Percentiles rank a stretch among this genome's conserved stretches.
These are phyloP conservation scores for Drosophila miranda DNA, from an alignment of 1,140 invertebrate genomes.

Conservation along the genomic window DNA sequence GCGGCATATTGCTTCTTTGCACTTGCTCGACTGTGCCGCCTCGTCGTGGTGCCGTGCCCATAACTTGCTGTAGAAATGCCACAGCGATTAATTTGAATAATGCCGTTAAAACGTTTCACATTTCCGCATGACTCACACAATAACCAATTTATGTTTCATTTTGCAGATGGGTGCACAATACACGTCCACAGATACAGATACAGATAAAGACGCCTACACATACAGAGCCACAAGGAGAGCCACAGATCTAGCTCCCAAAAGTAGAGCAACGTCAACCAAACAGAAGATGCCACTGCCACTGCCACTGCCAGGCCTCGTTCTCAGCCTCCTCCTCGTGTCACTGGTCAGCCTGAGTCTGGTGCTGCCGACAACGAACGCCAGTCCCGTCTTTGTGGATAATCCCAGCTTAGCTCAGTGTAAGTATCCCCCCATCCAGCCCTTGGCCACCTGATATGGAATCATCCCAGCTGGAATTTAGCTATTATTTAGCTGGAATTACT, in stretches of 20 bases:
- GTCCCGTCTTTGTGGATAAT: slow-evolving; percentile 81
- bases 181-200: slow-evolving; percentile 28
- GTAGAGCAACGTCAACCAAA: slow-evolving; percentile 20
- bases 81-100: slow-evolving; percentile 52
- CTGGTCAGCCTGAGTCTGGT: slow-evolving; percentile 54
- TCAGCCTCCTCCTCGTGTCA: slow-evolving; percentile 47
- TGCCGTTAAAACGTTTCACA: slow-evolving; percentile 59
- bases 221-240: slow-evolving; percentile 33
- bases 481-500: slow-evolving; percentile 45
- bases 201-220: slow-evolving; percentile 21
- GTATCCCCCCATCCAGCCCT: slow-evolving; percentile 32
- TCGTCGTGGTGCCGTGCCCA: slow-evolving; percentile 41
- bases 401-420: slow-evolving; percentile 82
- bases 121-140: slow-evolving; percentile 53
- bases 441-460: slow-evolving; percentile 6
- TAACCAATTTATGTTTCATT: slow-evolving; percentile 7
- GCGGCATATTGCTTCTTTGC: slow-evolving; percentile 58
- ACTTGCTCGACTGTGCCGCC: slow-evolving; percentile 55
- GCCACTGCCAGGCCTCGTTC: slow-evolving; percentile 37
- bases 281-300: slow-evolving; percentile 32
- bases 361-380: slow-evolving; percentile 50
- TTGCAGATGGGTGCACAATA: slow-evolving; percentile 68
- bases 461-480: too few species aligned
- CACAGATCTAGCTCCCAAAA: slow-evolving; percentile 25
- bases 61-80: slow-evolving; percentile 40